Evolutionary conservation across 92 coral and sea anemone species (phyloP), one percentile per base, ranked within the genome.

Genomic region (Porites cylindrica): DNA sequence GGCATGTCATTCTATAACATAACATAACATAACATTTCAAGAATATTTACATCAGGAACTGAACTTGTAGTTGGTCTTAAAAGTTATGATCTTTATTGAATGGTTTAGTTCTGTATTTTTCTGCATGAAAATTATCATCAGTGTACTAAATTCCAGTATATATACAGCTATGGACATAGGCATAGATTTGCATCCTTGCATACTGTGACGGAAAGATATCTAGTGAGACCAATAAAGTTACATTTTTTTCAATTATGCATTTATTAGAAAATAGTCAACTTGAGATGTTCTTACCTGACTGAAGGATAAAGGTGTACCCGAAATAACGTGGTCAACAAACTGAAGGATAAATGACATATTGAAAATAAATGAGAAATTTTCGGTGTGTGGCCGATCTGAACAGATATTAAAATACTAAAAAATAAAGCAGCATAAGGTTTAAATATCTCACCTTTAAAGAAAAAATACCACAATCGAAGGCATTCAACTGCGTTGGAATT

Each of bases 401-500:
- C 10, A 52, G 58, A 52, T 52, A 52, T 23, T 23, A 23, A 23
- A 52, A 52, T 52, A 52, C 58, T 52, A 6, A 52, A 52, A 52
- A 52, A 52, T 1, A 52, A 52, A 52, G 58, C 58, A 52, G 58
- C 58, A 6, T 52, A 6, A 52, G 58, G 58, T 10, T 10, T 52
- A 52, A 52, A 52, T 52, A 72, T 6, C 58, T 72, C 76, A 72
- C 76, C 76, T 72, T 72, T 8, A 72, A 16, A 14, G 76, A 43
- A 50, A 72, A 72, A 50, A 72, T 47, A 14, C 76, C 76, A 72
- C 76, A 72, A 51, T 72, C 76, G 51, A 72, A 72, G 18, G 76
- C 76, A 72, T 72, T 72, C 21, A 16, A n/a, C 54, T 72, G 76
- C 76, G 17, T 72, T 17, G 76, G 76, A 51, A 51, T 72, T 47